Evolutionary conservation across 2,888 invertebrate species (phyloP).

Genomic region (Dorcus hopei): DNA sequence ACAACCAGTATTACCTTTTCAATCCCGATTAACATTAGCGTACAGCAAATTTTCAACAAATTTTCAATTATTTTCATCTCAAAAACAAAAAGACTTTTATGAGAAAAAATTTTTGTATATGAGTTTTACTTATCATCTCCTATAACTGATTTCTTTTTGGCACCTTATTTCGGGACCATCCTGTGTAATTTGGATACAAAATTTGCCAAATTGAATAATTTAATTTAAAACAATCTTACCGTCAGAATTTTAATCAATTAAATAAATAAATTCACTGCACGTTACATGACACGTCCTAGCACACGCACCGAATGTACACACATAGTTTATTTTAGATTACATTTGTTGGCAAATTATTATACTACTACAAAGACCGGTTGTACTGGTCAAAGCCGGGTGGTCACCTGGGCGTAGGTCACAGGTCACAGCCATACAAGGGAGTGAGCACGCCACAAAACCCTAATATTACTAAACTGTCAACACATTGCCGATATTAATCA

Average conservation of each 20-base stretch:
- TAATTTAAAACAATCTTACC: too few species aligned
- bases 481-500: conserved; percentile 52
- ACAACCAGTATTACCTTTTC: too few species aligned
- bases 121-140: too few species aligned
- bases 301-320: conserved; percentile 7
- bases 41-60: too few species aligned
- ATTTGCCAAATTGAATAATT: too few species aligned
- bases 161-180: too few species aligned
- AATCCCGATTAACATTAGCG: too few species aligned
- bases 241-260: background rate
- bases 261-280: background rate
- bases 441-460: conserved; percentile 51
- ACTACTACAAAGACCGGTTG: conserved; percentile 32
- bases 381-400: conserved; percentile 32
- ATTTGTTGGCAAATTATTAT: conserved; percentile 46
- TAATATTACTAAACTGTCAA: conserved; percentile 51
- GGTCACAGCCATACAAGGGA: conserved; percentile 45
- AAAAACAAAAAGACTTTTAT: too few species aligned
- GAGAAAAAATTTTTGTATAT: too few species aligned
- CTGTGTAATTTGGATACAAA: too few species aligned
- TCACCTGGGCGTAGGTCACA: conserved; percentile 40
- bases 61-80: too few species aligned
- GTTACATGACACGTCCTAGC: background rate
- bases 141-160: too few species aligned
- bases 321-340: conserved; percentile 28